Conservation (phyloP, 53 echinoderm and acorn worm genomes). For the Antedon mediterranea region DNA sequence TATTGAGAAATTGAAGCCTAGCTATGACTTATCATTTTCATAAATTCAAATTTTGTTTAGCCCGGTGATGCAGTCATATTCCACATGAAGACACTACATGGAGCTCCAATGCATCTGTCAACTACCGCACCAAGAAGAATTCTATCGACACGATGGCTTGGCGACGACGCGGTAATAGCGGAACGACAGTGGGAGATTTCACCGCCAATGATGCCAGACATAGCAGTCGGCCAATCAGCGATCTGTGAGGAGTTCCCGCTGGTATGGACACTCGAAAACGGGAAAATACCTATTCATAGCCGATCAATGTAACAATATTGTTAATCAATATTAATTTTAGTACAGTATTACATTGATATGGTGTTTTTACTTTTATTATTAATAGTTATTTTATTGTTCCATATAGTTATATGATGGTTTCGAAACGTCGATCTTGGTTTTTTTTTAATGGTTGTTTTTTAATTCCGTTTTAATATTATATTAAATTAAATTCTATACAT, state of each 20-base stretch:
- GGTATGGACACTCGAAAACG: background rate
- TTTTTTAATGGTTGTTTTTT: no score
- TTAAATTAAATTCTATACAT: no score
- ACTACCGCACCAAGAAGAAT: slow-evolving; percentile 10
- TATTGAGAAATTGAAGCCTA: no score
- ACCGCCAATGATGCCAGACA: background rate
- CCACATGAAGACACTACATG: slow-evolving; percentile 25
- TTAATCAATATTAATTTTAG: no score
- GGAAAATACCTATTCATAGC: no score
- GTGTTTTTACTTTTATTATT: no score
- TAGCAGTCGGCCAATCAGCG: background rate
- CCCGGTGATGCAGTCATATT: slow-evolving; percentile 32
- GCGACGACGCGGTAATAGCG: slow-evolving; percentile 1
- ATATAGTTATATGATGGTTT: no score
- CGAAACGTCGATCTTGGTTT: no score
- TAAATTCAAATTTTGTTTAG: background rate
- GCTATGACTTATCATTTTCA: background rate
- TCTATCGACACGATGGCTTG: slow-evolving; percentile 20
- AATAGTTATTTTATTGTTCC: no score
- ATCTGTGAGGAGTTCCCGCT: background rate
- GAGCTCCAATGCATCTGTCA: slow-evolving; percentile 24
- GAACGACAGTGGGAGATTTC: background rate
- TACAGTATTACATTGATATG: no score
- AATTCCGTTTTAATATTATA: no score
- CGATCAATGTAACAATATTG: no score